Base-by-base conservation (phyloP, 2,888 invertebrate species). In the Drosophila rubida region DNA sequence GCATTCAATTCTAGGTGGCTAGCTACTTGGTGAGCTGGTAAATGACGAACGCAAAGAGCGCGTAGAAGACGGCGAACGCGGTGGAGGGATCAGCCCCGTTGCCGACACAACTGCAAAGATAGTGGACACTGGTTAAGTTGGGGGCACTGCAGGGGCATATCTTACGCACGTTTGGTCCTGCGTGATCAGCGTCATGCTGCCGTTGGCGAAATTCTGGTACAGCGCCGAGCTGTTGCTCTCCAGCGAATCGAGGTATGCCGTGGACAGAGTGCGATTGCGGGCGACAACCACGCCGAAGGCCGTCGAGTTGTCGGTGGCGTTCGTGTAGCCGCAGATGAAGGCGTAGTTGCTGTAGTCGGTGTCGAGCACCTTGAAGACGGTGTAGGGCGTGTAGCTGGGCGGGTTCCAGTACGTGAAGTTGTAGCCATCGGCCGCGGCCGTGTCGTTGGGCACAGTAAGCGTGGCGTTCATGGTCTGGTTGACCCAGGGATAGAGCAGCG, bases 311-410 rank as follows among this genome's bases (percentile, higher is more conserved):
- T 85, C 72, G 0, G 73, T 69, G 14, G 74, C 61, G 64, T 90
- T 88, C 4, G 78, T 74, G n/a, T 88, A 90, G 23, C 89, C 90
- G 25, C 90, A 90, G 44, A 88, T 41, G 0, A 87, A 68, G 0
- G 90, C 80, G 45, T 70, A 87, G 9, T 65, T 72, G 0, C 13
- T 37, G 44, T 90, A 89, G 32, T 90, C 80, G 5, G 88, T 89
- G 2, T 66, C 63, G 4, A 90, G 63, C 2, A 90, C 46, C 32
- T 90, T 90, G 14, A 53, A 80, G 0, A 75, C 76, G 4, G 75
- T 69, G 4, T 75, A 69, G 9, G 74, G 58, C 0, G 76, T 69
- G 25, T 62, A 66, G 2, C 3, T 19, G 0, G 86, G 80, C 2
- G 82, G 78, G 32, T 74, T 83, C 55, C 71, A 71, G 48, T 80